phyloP scores from a whole-genome alignment of 2,113 vertebrate genomes.

The Nanorana parkeri region DNA sequence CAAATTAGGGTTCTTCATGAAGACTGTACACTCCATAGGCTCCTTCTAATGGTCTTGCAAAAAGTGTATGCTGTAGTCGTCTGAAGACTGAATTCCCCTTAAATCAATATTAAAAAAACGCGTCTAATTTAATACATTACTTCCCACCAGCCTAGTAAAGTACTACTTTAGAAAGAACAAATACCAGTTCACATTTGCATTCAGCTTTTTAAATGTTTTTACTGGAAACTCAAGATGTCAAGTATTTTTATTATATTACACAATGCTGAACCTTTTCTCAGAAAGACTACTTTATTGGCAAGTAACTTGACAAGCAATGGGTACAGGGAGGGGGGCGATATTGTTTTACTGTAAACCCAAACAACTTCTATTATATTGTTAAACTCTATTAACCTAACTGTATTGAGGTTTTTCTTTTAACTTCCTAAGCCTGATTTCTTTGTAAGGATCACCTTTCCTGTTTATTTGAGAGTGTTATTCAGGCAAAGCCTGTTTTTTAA shows the following conservation, averaged over 20 bases:
- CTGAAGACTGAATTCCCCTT: too few species aligned
- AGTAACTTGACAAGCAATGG: not conserved
- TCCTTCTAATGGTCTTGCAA: too few species aligned
- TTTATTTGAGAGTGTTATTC: slow-evolving; percentile 62
- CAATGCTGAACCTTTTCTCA: not conserved
- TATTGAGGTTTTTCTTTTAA: not conserved
- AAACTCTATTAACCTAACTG: slow-evolving; percentile 1
- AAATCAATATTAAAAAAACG: too few species aligned
- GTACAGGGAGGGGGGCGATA: too few species aligned
- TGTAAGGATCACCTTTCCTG: slow-evolving; percentile 25
- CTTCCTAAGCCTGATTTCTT: not conserved
- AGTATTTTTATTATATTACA: not conserved
- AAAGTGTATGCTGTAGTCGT: too few species aligned
- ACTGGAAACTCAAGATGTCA: not conserved
- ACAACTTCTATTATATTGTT: slow-evolving; percentile 19
- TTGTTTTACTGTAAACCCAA: slow-evolving; percentile 4
- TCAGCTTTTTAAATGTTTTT: not conserved
- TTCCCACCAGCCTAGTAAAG: too few species aligned
- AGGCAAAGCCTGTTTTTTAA: slow-evolving; percentile 62
- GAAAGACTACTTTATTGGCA: not conserved
- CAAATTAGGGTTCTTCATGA: not conserved
- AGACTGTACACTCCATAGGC: not conserved
- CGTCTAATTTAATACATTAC: too few species aligned
- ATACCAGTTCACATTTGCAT: too few species aligned
- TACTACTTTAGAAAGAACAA: too few species aligned